phyloP scores from a whole-genome alignment of 1,140 invertebrate genomes.

The Campoletis sonorensis region DNA sequence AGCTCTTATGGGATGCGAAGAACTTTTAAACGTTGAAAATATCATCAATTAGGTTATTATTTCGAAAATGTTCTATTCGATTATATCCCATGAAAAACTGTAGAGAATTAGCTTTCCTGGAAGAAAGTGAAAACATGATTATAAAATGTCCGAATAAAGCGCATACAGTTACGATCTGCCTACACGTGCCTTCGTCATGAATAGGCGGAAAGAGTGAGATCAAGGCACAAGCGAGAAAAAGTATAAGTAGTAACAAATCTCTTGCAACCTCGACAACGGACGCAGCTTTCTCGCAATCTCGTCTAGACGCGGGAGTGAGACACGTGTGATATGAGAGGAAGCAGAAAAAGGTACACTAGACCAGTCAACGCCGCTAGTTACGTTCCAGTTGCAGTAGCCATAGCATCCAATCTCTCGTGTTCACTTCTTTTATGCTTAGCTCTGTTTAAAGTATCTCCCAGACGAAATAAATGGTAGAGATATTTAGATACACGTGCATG shows the following conservation, averaged over 20 bases:
- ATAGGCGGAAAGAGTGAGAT: conserved; percentile 25
- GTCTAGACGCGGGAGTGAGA: conserved; percentile 48
- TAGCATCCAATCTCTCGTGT: conserved; percentile 26
- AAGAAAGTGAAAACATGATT: conserved; percentile 22
- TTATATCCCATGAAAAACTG: too few relatives aligned
- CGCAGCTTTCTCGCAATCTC: conserved; percentile 46
- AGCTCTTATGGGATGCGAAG: too few relatives aligned
- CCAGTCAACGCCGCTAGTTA: conserved; percentile 11
- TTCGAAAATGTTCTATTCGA: too few relatives aligned
- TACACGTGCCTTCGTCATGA: conserved; percentile 30
- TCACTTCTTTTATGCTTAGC: conserved; percentile 9
- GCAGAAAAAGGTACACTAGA: conserved; percentile 35
- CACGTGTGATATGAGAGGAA: conserved; percentile 49
- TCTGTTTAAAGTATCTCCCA: conserved; percentile 7
- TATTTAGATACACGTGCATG: not conserved
- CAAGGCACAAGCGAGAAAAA: conserved; percentile 38
- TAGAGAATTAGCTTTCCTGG: not conserved
- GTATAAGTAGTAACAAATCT: conserved; percentile 33
- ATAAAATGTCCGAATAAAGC: conserved; percentile 47
- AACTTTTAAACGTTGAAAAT: too few relatives aligned
- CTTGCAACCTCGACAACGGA: conserved; percentile 32
- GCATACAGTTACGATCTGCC: conserved; percentile 46
- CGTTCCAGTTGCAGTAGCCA: conserved; percentile 17
- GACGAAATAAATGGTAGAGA: not conserved
- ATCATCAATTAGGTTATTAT: too few relatives aligned